phyloP scores from a whole-genome alignment of 2,797 vertebrate genomes.

The Acridotheres tristis region DNA sequence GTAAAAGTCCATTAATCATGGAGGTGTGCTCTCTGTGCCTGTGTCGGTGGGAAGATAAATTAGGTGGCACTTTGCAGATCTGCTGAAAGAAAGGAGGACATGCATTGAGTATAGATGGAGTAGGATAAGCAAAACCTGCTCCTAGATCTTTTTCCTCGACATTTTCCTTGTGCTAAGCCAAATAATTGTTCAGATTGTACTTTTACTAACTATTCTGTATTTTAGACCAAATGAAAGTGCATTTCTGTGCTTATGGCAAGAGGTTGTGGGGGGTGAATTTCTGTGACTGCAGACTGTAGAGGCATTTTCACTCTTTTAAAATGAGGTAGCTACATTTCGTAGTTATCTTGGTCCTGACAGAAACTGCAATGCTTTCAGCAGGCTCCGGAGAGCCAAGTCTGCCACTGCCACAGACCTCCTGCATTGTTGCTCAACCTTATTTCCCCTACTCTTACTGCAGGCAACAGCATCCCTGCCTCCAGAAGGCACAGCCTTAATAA shows the following conservation, averaged over 20 bases:
- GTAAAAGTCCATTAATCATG: constrained; percentile 42
- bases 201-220: not conserved
- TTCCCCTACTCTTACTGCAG: not conserved
- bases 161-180: not conserved
- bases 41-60: constrained; percentile 26
- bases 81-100: not conserved
- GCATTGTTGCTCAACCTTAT: not conserved
- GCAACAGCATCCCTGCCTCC: not conserved
- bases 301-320: not conserved
- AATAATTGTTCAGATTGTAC: not conserved
- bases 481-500: not conserved
- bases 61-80: not conserved
- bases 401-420: not conserved
- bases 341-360: not conserved
- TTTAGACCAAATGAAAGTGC: not conserved
- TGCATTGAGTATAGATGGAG: not conserved
- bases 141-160: not conserved
- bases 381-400: not conserved
- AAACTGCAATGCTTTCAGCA: not conserved
- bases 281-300: not conserved
- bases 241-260: not conserved
- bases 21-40: not conserved
- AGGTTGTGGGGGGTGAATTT: not conserved
- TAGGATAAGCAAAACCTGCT: not conserved
- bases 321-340: not conserved